Percentiles rank a stretch among this genome's conserved stretches.
phyloP scores from a whole-genome alignment of 1,140 invertebrate genomes.

The Trachymyrmex septentrionalis region DNA sequence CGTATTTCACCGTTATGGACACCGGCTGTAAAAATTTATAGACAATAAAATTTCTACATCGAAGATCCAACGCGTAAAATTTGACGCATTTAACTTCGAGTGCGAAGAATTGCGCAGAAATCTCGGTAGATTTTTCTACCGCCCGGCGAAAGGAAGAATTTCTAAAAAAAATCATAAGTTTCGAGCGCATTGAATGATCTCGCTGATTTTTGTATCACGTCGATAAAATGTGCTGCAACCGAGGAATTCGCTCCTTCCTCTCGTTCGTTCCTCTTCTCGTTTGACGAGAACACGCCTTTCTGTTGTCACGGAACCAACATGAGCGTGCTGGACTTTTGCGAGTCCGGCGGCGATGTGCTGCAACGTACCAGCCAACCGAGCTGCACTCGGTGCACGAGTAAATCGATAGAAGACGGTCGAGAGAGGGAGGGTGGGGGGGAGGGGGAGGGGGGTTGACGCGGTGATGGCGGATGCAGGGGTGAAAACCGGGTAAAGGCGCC shows the following conservation, averaged over 20 bases:
- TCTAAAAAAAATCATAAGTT: not conserved
- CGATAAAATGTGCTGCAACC: not conserved
- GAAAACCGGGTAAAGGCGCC: conserved; percentile 60
- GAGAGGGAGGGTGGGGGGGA: not conserved
- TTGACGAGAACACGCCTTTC: not conserved
- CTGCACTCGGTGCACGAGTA: conserved; percentile 69
- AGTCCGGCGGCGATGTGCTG: conserved; percentile 37
- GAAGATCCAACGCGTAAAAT: not conserved
- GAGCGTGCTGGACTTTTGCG: conserved; percentile 27
- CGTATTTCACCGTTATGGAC: not conserved
- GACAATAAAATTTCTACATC: not conserved
- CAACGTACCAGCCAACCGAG: conserved; percentile 51
- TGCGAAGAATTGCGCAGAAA: not conserved
- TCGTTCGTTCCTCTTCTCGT: conserved; percentile 15
- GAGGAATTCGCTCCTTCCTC: conserved; percentile 1
- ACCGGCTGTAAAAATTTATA: not conserved
- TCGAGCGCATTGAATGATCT: not conserved
- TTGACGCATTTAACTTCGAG: not conserved
- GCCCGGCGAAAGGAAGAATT: not conserved
- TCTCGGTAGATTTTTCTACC: not conserved
- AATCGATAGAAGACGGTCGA: conserved; percentile 56
- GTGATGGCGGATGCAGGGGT: not conserved
- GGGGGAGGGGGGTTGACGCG: not conserved
- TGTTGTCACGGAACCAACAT: conserved; percentile 50
- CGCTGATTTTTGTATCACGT: not conserved